Percentiles rank a stretch among this genome's conserved stretches.
phyloP scores from a whole-genome alignment of 2,797 vertebrate genomes.

The Rousettus madagascariensis region DNA sequence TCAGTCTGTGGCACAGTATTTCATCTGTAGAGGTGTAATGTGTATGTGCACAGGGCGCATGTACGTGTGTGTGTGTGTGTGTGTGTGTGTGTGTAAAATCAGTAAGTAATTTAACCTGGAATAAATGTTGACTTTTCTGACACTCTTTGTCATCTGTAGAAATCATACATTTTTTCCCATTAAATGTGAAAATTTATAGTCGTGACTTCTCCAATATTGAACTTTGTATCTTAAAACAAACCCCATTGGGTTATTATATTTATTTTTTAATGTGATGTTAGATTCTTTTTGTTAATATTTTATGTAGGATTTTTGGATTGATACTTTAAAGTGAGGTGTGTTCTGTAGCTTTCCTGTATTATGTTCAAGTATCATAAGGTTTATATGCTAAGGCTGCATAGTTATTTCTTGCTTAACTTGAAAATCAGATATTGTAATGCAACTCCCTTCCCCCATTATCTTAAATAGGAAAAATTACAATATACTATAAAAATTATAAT shows the following conservation, averaged over 20 bases:
- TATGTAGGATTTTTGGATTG: background rate
- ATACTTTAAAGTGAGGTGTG: background rate
- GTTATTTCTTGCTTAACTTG: background rate
- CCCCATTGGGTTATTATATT: background rate
- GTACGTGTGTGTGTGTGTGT: too few species aligned
- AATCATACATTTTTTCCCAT: background rate
- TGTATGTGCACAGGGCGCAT: too few species aligned
- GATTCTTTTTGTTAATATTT: background rate
- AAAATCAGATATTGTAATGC: background rate
- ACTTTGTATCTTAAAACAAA: background rate
- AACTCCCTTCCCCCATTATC: background rate
- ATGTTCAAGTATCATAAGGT: background rate
- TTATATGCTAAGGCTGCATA: background rate
- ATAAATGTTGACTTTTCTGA: constrained; percentile 1
- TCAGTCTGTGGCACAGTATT: too few species aligned
- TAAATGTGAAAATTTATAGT: background rate
- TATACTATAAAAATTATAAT: background rate
- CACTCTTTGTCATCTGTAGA: background rate
- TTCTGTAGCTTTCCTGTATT: background rate
- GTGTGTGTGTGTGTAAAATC: too few species aligned
- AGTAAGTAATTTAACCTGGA: background rate
- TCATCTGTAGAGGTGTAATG: too few species aligned
- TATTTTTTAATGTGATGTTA: background rate
- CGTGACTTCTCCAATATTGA: background rate
- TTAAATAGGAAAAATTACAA: background rate